Conservation (phyloP, 1,140 invertebrate species). For the Pseudomyrmex sp. region DNA sequence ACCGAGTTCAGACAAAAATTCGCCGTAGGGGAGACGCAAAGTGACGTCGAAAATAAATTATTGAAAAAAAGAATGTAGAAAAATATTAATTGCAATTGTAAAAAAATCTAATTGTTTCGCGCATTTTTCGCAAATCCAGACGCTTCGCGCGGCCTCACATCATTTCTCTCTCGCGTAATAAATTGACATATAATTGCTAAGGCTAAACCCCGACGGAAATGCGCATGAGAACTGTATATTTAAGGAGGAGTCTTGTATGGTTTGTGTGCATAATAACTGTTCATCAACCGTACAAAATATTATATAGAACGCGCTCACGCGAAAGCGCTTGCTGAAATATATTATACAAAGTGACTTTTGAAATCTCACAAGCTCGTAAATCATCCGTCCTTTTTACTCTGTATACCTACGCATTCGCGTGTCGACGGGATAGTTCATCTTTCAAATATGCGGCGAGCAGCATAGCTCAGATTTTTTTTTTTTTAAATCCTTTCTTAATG, state of each 20-base stretch:
- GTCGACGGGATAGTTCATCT: constrained; percentile 36
- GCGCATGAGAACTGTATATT: not conserved
- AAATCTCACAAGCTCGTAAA: constrained; percentile 35
- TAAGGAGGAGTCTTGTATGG: not conserved
- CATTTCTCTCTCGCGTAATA: too few relatives aligned
- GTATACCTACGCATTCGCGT: not conserved
- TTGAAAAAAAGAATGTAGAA: too few relatives aligned
- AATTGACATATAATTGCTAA: too few relatives aligned
- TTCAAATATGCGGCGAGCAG: constrained; percentile 11
- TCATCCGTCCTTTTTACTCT: constrained; percentile 1
- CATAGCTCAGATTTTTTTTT: constrained; percentile 5
- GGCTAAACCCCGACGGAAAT: not conserved
- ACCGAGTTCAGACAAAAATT: too few relatives aligned
- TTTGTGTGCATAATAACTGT: constrained; percentile 25
- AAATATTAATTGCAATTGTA: too few relatives aligned
- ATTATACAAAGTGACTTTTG: constrained; percentile 13
- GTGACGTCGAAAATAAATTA: too few relatives aligned
- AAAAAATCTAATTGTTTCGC: too few relatives aligned
- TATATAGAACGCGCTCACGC: constrained; percentile 25
- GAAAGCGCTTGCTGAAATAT: constrained; percentile 26
- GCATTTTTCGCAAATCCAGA: too few relatives aligned
- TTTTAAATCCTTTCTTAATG: constrained; percentile 7
- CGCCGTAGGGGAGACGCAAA: too few relatives aligned
- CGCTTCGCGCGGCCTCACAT: not conserved
- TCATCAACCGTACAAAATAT: constrained; percentile 25